phyloP scores from a whole-genome alignment of 2,888 invertebrate genomes.

The Alcis repandata region DNA sequence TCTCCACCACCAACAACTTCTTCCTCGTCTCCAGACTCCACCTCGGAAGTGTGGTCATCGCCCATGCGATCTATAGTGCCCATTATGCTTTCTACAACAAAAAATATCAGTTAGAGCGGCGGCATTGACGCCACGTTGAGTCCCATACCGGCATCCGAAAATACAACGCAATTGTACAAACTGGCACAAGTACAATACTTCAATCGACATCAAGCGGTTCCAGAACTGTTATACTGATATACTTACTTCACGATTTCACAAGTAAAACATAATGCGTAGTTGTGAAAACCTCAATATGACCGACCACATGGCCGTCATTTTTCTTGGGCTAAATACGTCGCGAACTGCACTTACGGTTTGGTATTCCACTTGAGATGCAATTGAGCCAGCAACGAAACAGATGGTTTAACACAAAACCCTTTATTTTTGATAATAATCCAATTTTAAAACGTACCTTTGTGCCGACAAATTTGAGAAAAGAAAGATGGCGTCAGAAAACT shows the following conservation, averaged over 20 bases:
- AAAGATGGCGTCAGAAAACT: conserved; percentile 76
- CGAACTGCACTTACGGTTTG: conserved; percentile 49
- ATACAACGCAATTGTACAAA: conserved; percentile 43
- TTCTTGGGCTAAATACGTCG: conserved; percentile 48
- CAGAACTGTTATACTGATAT: conserved; percentile 43
- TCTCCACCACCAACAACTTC: conserved; percentile 86
- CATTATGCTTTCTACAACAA: conserved; percentile 84
- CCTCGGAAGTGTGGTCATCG: conserved; percentile 88
- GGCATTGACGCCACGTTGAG: conserved; percentile 79
- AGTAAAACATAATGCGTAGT: conserved; percentile 83
- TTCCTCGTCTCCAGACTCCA: conserved; percentile 89
- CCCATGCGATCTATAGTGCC: conserved; percentile 89
- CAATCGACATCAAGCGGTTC: conserved; percentile 40
- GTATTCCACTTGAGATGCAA: conserved; percentile 42
- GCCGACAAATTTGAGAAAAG: conserved; percentile 81
- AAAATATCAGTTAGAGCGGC: conserved; percentile 52
- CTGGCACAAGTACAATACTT: conserved; percentile 33
- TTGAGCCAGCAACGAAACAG: conserved; percentile 40
- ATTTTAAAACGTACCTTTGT: conserved; percentile 76
- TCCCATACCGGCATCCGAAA: conserved; percentile 62
- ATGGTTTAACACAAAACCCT: conserved; percentile 48
- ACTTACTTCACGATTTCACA: conserved; percentile 50
- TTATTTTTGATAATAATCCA: conserved; percentile 56
- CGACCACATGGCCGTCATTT: conserved; percentile 79
- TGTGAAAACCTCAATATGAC: conserved; percentile 65